These are phyloP conservation scores for Palloptera scutellata DNA, from an alignment of 2,888 invertebrate genomes.

Conservation along the genomic window DNA sequence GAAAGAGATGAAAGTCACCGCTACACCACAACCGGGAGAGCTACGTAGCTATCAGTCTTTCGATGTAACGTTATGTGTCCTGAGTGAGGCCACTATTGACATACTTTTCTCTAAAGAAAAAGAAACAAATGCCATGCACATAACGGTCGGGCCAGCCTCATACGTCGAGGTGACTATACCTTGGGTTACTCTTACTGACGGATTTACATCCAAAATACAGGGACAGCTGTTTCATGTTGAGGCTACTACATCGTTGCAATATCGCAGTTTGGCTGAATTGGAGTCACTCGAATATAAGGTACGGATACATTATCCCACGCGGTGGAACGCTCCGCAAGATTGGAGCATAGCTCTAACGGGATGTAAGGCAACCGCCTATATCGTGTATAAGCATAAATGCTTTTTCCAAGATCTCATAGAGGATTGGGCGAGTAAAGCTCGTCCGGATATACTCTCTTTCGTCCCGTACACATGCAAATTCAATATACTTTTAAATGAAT, in stretches of 20 bases:
- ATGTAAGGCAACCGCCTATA: constrained; percentile 90
- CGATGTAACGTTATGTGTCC: constrained; percentile 88
- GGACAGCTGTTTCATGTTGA: constrained; percentile 94
- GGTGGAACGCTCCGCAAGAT: constrained; percentile 96
- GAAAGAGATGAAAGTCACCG: constrained; percentile 80
- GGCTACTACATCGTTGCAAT: constrained; percentile 93
- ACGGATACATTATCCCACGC: constrained; percentile 80
- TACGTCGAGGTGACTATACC: constrained; percentile 96
- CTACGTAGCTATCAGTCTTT: constrained; percentile 88
- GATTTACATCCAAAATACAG: constrained; percentile 89
- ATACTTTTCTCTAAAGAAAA: constrained; percentile 90
- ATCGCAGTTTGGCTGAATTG: constrained; percentile 90
- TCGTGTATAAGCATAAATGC: constrained; percentile 94
- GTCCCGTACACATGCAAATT: constrained; percentile 98
- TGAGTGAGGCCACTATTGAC: constrained; percentile 94
- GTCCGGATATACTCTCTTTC: constrained; percentile 92
- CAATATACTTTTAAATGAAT: constrained; percentile 88
- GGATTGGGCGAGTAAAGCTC: constrained; percentile 95
- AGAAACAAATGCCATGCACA: constrained; percentile 96
- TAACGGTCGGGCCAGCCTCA: constrained; percentile 93
- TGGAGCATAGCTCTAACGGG: constrained; percentile 93
- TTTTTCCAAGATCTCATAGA: constrained; percentile 96
- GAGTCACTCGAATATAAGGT: constrained; percentile 94
- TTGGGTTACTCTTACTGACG: constrained; percentile 88
- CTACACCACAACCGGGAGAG: constrained; percentile 86